phyloP scores from a whole-genome alignment of 2,888 invertebrate genomes.

The Catocala sponsa region DNA sequence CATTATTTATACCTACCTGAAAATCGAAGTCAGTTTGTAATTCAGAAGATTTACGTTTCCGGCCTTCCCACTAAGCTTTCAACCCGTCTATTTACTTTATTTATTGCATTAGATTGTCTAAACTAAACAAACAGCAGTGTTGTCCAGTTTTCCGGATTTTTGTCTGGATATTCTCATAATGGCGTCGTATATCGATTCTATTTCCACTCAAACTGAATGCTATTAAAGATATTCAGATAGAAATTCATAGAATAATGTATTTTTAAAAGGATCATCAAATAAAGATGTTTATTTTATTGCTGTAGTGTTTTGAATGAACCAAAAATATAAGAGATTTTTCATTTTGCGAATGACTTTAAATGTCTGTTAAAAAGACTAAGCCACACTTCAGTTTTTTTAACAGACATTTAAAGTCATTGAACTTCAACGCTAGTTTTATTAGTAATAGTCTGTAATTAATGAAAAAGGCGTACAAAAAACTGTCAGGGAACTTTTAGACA shows the following conservation, averaged over 20 bases:
- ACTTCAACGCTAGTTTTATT: too few species aligned
- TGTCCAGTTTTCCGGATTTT: slow-evolving; percentile 34
- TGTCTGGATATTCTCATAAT: slow-evolving; percentile 15
- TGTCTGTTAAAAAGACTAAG: too few species aligned
- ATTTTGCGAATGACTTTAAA: too few species aligned
- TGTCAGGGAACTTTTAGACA: too few species aligned
- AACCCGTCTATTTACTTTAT: slow-evolving; percentile 20
- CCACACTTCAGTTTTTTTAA: too few species aligned
- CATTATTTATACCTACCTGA: slow-evolving; percentile 1
- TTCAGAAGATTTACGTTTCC: neutral
- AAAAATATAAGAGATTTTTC: too few species aligned
- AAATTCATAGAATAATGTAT: neutral
- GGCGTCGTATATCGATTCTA: slow-evolving; percentile 27
- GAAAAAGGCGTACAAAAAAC: too few species aligned
- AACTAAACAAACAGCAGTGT: slow-evolving; percentile 9
- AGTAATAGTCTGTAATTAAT: too few species aligned
- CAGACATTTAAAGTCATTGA: too few species aligned
- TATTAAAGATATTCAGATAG: slow-evolving; percentile 4
- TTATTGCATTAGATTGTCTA: slow-evolving; percentile 15
- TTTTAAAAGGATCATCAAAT: slow-evolving; percentile 2
- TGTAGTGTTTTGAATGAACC: neutral
- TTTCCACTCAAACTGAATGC: slow-evolving; percentile 20
- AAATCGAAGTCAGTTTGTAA: neutral
- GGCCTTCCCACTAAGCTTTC: slow-evolving; percentile 5
- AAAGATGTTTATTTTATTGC: neutral